Conservation (phyloP, 2,797 vertebrate genomes). For the Danio choprae region DNA sequence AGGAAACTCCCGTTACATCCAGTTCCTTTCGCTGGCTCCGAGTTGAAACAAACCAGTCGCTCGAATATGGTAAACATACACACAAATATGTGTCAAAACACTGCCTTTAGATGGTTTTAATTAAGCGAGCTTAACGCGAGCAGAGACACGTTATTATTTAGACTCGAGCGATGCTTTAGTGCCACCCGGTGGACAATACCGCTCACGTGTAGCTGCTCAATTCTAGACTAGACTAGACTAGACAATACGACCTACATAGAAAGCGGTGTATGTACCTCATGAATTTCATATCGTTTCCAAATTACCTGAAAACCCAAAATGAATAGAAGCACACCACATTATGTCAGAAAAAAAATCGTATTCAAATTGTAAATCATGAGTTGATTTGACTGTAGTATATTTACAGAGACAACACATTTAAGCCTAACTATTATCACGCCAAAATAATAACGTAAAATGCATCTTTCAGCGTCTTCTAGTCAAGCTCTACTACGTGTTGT, state of each 20-base stretch:
- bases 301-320: not conserved
- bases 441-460: no score
- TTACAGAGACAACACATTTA: not conserved
- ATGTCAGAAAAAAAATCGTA: not conserved
- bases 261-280: not conserved
- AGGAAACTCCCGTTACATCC: conserved; percentile 34
- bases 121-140: not conserved
- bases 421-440: not conserved
- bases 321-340: not conserved
- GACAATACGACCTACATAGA: not conserved
- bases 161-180: conserved; percentile 20
- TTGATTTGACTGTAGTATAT: not conserved
- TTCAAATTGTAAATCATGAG: not conserved
- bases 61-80: not conserved
- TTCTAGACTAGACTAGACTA: no score
- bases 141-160: not conserved
- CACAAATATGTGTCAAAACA: not conserved
- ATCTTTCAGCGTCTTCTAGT: no score
- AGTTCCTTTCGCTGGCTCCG: conserved; percentile 38
- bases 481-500: not conserved
- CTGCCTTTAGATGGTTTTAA: not conserved
- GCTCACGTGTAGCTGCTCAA: not conserved
- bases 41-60: not conserved
- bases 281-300: no score
- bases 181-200: conserved; percentile 42